Evolutionary conservation across 2,797 vertebrate genomes (phyloP).

Genomic region (Graptemys geographica): DNA sequence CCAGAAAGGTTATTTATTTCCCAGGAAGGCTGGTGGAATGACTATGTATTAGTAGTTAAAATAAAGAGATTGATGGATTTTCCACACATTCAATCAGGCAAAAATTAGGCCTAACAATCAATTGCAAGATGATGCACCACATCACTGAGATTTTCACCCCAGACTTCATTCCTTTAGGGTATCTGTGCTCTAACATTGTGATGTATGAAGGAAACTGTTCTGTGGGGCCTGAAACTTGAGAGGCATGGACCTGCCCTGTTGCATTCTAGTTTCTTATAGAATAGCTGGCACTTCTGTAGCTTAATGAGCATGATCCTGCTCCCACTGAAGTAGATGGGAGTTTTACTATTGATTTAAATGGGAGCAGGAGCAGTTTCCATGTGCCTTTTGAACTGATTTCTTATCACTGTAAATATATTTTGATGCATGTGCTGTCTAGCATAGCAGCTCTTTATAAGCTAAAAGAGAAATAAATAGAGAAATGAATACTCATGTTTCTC

Average conservation of each 20-base stretch:
- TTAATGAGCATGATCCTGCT: neutral
- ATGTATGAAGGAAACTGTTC: neutral
- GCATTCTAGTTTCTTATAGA: neutral
- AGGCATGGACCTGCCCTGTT: neutral
- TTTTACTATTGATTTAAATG: too few species aligned
- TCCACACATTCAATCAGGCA: neutral
- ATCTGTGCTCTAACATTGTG: neutral
- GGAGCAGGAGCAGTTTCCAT: too few species aligned
- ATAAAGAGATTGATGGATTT: neutral
- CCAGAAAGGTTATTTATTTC: neutral
- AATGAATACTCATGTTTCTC: neutral
- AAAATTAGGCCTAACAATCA: neutral
- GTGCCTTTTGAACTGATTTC: neutral
- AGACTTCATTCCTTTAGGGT: neutral
- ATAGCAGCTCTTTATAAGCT: neutral
- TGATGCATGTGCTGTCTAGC: neutral
- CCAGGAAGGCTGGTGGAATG: neutral
- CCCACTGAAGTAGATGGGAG: neutral
- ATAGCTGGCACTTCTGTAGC: neutral
- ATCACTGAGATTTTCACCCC: neutral
- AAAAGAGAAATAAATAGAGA: neutral
- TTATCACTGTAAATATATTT: neutral
- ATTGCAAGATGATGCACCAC: accelerated
- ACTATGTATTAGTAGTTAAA: neutral
- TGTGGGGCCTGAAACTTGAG: constrained; percentile 3